A percentile compares a stretch with the other conserved stretches of the same genome.
These are phyloP conservation scores for Pagetopsis macropterus DNA, from an alignment of 2,797 vertebrate genomes.

Conservation along the genomic window DNA sequence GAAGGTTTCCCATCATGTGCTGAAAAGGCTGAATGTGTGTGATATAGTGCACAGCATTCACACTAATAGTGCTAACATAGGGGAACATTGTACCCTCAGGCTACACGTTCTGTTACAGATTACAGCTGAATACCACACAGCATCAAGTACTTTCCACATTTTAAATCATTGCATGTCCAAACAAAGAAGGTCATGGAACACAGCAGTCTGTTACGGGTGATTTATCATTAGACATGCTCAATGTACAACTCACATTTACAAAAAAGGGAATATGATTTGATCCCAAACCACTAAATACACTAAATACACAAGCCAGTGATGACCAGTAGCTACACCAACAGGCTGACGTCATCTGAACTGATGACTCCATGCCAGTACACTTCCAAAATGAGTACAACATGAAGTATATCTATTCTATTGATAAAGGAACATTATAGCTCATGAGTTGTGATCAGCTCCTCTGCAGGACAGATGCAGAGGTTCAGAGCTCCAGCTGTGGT, in stretches of 20 bases:
- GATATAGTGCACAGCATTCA: too few species aligned
- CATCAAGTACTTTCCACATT: slow-evolving; percentile 7
- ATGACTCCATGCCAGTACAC: neutral
- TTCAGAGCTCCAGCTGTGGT: slow-evolving; percentile 14
- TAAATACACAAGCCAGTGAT: neutral
- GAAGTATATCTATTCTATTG: neutral
- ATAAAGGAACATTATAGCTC: neutral
- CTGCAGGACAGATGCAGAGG: neutral
- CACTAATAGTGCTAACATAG: neutral
- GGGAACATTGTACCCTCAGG: neutral
- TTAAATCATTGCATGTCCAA: neutral
- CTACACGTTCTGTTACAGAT: neutral
- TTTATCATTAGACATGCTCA: neutral
- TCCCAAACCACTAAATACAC: neutral
- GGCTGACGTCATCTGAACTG: neutral
- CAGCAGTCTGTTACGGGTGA: neutral
- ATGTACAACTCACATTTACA: neutral
- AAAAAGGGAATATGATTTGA: neutral
- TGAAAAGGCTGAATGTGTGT: too few species aligned
- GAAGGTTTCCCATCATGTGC: too few species aligned
- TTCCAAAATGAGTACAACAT: neutral
- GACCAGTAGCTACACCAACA: neutral
- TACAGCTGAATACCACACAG: neutral
- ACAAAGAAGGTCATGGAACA: slow-evolving; percentile 18
- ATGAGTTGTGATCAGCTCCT: neutral